Percentiles rank a stretch among this genome's conserved stretches.
Evolutionary conservation across 1,140 invertebrate genomes (phyloP).

Genomic region (Yoshiicerus persimilis): DNA sequence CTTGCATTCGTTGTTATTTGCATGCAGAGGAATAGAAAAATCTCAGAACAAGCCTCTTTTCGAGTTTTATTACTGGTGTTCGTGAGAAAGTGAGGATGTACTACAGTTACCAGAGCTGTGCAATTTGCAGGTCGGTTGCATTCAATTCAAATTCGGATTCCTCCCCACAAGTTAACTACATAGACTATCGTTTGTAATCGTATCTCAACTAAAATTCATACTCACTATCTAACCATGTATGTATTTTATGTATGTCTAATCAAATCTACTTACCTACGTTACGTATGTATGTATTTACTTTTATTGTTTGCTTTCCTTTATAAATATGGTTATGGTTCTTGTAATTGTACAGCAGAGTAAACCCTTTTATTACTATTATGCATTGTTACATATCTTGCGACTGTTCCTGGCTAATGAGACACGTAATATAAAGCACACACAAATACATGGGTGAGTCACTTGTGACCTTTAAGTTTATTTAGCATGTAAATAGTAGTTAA

Average conservation of each 20-base stretch:
- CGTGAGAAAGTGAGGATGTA: conserved; percentile 21
- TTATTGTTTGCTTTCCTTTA: neutral
- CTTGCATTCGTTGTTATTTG: neutral
- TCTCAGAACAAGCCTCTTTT: neutral
- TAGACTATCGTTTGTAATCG: neutral
- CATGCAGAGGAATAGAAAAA: neutral
- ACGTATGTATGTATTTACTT: neutral
- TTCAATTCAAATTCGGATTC: neutral
- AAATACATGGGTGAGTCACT: neutral
- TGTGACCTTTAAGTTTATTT: neutral
- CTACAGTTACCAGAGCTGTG: conserved; percentile 7
- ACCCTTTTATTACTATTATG: neutral
- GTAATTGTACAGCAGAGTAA: neutral
- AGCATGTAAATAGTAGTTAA: neutral
- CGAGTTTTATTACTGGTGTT: neutral
- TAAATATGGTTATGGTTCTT: neutral
- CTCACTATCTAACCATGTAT: neutral
- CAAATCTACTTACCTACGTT: neutral
- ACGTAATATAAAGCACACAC: neutral
- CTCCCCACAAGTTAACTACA: neutral
- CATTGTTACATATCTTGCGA: neutral
- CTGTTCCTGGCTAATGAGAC: neutral
- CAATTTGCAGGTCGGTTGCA: neutral
- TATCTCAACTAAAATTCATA: neutral
- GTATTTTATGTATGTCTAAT: neutral